Evolutionary conservation across 2,113 vertebrate genomes (phyloP), one percentile per base, ranked within the genome.

Genomic region (Pseudopodoces humilis): DNA sequence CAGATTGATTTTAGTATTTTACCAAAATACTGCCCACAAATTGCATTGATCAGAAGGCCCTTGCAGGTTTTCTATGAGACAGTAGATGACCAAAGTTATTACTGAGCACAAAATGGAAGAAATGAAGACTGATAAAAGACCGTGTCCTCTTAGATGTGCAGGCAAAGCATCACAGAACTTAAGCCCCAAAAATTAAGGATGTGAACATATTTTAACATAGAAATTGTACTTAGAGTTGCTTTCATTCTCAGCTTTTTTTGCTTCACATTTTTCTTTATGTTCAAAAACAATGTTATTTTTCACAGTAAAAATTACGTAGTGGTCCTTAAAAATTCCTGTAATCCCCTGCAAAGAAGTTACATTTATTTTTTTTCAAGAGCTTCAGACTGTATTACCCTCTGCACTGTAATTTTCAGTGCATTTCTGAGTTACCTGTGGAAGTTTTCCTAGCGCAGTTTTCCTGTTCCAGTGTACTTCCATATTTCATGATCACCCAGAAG

Each of bases 401-500:
- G 95, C 97, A 74, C 95, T 94, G 63, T 94, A 90, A 58, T 95
- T 97, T 95, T 92, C 17, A 76, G 96, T 96, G 94, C 96, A 78
- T 95, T 96, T 91, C 94, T 93, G 90, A 96, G 85, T 95, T 77
- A 39, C 0, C 82, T 95, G 44, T 93, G 89, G 65, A 94, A 67
- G 95, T 83, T 96, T 95, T 94, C 88, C 71, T 27, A 95, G 88
- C 70, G 53, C 75, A 97, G 92, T 79, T 91, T 93, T 95, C 97
- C 96, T 95, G 77, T 95, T 93, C 94, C 97, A 96, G 94, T 83
- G 65, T 93, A 96, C 85, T 94, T 96, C 94, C 97, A 97, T 96
- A 75, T 96, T 94, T 97, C 98, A 97, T 97, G 93, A 37, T 95
- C 98, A 96, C 86, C 70, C 96, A 91, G 97, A 94, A 97, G 89